phyloP scores from a whole-genome alignment of 2,888 invertebrate genomes.

The Oconnorella tubifera region DNA sequence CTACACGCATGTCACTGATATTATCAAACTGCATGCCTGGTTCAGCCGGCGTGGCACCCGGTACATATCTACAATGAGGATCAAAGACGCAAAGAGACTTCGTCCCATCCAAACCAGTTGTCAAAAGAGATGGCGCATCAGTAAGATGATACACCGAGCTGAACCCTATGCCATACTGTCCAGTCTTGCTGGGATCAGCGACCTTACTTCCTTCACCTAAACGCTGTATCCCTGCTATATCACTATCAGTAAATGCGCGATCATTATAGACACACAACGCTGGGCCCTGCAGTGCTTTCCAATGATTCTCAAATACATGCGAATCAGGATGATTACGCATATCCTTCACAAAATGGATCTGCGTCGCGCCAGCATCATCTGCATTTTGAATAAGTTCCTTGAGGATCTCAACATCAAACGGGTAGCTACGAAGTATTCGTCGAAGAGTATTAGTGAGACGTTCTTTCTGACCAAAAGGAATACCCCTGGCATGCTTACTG shows the following conservation, averaged over 20 bases:
- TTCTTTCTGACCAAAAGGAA: slow-evolving; percentile 47
- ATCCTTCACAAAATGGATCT: slow-evolving; percentile 46
- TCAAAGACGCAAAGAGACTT: slow-evolving; percentile 45
- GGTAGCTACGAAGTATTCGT: slow-evolving; percentile 42
- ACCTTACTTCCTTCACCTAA: slow-evolving; percentile 49
- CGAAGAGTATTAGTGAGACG: slow-evolving; percentile 42
- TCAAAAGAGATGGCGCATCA: slow-evolving; percentile 47
- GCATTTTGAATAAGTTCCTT: slow-evolving; percentile 46
- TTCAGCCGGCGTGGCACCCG: slow-evolving; percentile 32
- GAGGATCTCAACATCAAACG: slow-evolving; percentile 41
- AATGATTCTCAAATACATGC: slow-evolving; percentile 36
- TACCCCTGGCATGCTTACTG: slow-evolving; percentile 27
- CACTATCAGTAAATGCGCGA: slow-evolving; percentile 42
- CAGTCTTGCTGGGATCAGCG: slow-evolving; percentile 45
- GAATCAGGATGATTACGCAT: slow-evolving; percentile 34
- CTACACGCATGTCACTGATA: slow-evolving; percentile 18
- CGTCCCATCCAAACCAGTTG: slow-evolving; percentile 30
- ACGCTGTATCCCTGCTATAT: slow-evolving; percentile 47
- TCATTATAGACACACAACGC: slow-evolving; percentile 50
- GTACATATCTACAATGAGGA: slow-evolving; percentile 43
- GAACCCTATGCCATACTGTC: slow-evolving; percentile 52
- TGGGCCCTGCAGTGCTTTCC: slow-evolving; percentile 49
- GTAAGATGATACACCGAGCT: slow-evolving; percentile 52
- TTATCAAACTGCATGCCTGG: slow-evolving; percentile 36
- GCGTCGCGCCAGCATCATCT: slow-evolving; percentile 40